Evolutionary conservation across 2,113 vertebrate genomes (phyloP), one percentile per base, ranked within the genome.

Genomic region (Cranoglanis bouderius): DNA sequence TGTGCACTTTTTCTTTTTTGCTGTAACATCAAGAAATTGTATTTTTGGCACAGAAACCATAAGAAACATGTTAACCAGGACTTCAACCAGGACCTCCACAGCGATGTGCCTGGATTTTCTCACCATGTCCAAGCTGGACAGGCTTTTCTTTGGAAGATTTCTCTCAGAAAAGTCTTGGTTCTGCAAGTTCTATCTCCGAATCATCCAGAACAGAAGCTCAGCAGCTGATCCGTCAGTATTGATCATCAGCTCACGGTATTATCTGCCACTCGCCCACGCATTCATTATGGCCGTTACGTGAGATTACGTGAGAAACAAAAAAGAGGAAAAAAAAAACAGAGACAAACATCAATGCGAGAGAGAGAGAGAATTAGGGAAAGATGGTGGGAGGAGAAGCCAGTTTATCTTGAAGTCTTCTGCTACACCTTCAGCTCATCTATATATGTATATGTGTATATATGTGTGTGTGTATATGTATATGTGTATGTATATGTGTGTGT

Each of bases 231-330:
- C 88, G 91, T 49, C 35, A 0, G 5, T 94, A 95, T 95, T 93
- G 94, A 95, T 94, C 90, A 40, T 90, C 92, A 93, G 92, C 90
- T 94, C 93, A 94, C 92, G 92, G 91, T 93, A 94, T 93, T 93
- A 93, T 95, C 91, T 84, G 90, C 93, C 93, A 90, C 92, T 91
- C 72, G 35, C 57, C 88, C 90, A 89, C 92, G 84, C 91, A 93
- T 95, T 93, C 94, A 94, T 93, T 91, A 89, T 88, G 90, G 89
- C 89, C 86, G 89, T 91, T 93, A 89, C n/a, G n/a, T n/a, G n/a
- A n/a, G n/a, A n/a, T n/a, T n/a, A n/a, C n/a, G n/a, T n/a, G n/a
- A 88, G 90, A 86, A 51, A 46, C 0, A 6, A 6, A 46, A 6
- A 6, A 46, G 43, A 43, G 2, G 1, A 43, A 43, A 43, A 43